Conservation (phyloP, 2,797 vertebrate genomes). For the Taenioides sp. region DNA sequence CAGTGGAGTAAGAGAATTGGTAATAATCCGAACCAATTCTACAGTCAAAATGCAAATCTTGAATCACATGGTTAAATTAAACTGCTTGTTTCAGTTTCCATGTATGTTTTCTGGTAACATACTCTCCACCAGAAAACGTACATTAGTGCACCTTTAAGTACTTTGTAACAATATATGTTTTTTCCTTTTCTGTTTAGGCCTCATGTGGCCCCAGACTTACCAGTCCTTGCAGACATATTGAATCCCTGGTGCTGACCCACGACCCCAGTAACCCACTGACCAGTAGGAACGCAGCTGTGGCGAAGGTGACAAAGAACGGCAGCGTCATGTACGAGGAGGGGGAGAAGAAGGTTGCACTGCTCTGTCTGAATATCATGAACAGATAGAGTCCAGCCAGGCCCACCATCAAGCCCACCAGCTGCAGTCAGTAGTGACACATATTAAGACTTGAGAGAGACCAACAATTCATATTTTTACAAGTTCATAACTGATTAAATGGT, state of each 20-base stretch:
- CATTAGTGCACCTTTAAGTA: neutral
- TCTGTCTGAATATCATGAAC: slow-evolving; percentile 39
- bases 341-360: slow-evolving; percentile 33
- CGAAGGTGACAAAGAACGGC: slow-evolving; percentile 18
- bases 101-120: too few relatives aligned
- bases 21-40: too few relatives aligned
- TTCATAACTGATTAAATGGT: neutral
- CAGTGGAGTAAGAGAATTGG: too few relatives aligned
- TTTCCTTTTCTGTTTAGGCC: neutral
- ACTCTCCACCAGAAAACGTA: neutral
- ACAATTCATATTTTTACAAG: neutral
- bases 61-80: too few relatives aligned
- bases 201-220: slow-evolving; percentile 19
- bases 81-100: neutral
- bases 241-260: slow-evolving; percentile 38
- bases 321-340: slow-evolving; percentile 33
- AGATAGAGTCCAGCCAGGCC: slow-evolving; percentile 45
- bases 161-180: too few relatives aligned
- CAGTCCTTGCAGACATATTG: slow-evolving; percentile 48
- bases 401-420: slow-evolving; percentile 45
- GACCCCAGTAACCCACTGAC: slow-evolving; percentile 30
- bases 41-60: too few relatives aligned
- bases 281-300: slow-evolving; percentile 23
- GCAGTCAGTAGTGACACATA: neutral
- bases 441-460: neutral